These are phyloP conservation scores for Lochmaea capreae DNA, from an alignment of 2,888 invertebrate genomes.

Conservation along the genomic window DNA sequence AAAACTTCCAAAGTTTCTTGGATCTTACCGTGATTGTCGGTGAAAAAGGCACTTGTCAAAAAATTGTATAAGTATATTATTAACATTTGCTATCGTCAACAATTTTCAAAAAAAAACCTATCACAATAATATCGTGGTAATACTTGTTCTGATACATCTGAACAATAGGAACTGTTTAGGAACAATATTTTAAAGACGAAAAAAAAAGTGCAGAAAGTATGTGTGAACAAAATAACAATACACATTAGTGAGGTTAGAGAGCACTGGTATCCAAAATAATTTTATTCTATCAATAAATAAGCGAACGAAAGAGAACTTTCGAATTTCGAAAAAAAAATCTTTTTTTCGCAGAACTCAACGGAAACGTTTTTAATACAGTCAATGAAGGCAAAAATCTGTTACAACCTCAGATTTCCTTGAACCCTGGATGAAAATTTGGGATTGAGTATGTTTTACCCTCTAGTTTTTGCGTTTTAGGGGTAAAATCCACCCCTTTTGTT, in stretches of 20 bases:
- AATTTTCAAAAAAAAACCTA: constrained; percentile 35
- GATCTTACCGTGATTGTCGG: neutral
- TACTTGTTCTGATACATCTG: constrained; percentile 26
- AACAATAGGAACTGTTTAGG: constrained; percentile 28
- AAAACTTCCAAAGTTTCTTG: neutral
- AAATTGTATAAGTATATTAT: neutral
- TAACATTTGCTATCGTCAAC: constrained; percentile 10
- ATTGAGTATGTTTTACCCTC: too few species aligned
- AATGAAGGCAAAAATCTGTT: too few species aligned
- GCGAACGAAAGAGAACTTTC: too few species aligned
- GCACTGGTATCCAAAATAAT: neutral
- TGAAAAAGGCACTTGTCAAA: neutral
- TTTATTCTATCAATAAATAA: too few species aligned
- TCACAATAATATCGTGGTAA: constrained; percentile 43
- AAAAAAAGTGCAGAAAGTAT: constrained; percentile 20
- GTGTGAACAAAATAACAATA: constrained; percentile 11
- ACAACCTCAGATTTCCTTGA: too few species aligned
- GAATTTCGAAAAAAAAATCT: too few species aligned
- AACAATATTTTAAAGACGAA: constrained; percentile 27
- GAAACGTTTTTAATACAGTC: too few species aligned
- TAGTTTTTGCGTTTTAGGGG: too few species aligned
- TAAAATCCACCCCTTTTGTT: too few species aligned
- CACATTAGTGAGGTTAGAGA: constrained; percentile 18
- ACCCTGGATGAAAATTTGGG: too few species aligned
- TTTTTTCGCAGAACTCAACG: too few species aligned